Conservation (phyloP, 1,140 invertebrate species). For the Dreissena polymorpha region DNA sequence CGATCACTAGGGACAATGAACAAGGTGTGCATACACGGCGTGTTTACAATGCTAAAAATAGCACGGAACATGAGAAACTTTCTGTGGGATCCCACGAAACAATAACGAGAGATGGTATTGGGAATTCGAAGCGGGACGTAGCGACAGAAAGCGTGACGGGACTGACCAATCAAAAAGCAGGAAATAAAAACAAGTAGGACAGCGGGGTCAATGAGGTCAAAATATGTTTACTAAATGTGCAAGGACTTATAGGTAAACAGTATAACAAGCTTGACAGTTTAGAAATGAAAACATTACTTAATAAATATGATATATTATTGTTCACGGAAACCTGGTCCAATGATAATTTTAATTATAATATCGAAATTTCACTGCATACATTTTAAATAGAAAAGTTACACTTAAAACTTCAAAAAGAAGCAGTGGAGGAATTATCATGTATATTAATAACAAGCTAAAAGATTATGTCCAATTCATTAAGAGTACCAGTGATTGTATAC, state of each 20-base stretch:
- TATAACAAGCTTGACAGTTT: constrained; percentile 32
- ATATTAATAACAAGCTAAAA: constrained; percentile 10
- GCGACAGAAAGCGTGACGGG: not conserved
- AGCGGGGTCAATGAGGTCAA: constrained; percentile 19
- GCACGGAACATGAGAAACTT: not conserved
- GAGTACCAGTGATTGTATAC: not conserved
- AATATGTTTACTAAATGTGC: constrained; percentile 35
- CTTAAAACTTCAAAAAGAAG: constrained; percentile 8
- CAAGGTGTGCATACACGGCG: not conserved
- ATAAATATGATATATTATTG: constrained; percentile 22
- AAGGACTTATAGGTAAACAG: constrained; percentile 16
- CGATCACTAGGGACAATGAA: too few relatives aligned
- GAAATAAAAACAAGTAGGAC: constrained; percentile 2
- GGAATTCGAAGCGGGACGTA: not conserved
- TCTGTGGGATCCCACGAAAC: not conserved
- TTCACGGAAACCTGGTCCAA: constrained; percentile 31
- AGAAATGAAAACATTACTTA: constrained; percentile 22
- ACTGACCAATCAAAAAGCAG: not conserved
- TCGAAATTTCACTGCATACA: constrained; percentile 3
- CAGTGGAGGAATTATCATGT: constrained; percentile 35
- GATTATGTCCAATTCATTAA: constrained; percentile 24
- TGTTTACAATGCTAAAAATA: not conserved
- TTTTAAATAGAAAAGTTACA: constrained; percentile 18
- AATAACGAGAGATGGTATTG: not conserved
- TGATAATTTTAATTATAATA: constrained; percentile 27